Conservation (phyloP, 2,888 invertebrate species). For the Scrobipalpa atriplicella region DNA sequence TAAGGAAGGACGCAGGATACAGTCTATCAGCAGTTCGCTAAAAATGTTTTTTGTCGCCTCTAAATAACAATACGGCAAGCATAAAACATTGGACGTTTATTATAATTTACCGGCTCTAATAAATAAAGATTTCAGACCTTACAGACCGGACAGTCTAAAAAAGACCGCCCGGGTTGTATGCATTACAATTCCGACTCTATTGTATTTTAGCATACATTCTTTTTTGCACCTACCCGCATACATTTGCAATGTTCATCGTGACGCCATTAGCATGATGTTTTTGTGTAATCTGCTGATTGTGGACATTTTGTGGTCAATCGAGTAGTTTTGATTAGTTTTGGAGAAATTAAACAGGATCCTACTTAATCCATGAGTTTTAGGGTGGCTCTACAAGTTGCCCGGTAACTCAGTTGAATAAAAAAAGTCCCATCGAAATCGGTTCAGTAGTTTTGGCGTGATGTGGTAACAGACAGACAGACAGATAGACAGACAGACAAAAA, state of each 20-base stretch:
- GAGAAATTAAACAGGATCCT: too few species aligned
- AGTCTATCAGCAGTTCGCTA: constrained; percentile 18
- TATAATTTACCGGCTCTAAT: constrained; percentile 79
- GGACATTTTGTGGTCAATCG: background rate
- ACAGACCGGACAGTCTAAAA: constrained; percentile 64
- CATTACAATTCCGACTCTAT: constrained; percentile 75
- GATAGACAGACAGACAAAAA: too few species aligned
- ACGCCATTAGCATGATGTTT: constrained; percentile 44
- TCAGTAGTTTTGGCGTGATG: too few species aligned
- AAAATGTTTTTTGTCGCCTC: constrained; percentile 48
- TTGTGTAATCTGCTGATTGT: constrained; percentile 38
- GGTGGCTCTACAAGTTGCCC: too few species aligned
- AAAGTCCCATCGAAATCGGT: too few species aligned
- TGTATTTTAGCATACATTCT: constrained; percentile 77
- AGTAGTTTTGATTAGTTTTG: too few species aligned
- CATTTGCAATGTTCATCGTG: constrained; percentile 70
- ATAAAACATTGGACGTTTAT: constrained; percentile 71
- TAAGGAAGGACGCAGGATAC: constrained; percentile 19
- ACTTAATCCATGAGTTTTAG: too few species aligned
- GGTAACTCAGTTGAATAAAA: too few species aligned
- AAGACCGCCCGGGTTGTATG: constrained; percentile 77
- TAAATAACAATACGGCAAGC: constrained; percentile 63
- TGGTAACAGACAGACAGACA: too few species aligned
- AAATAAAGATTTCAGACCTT: constrained; percentile 79
- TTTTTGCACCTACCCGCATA: constrained; percentile 77